Conservation (phyloP, 2,888 invertebrate genomes). For the Drosophila colorata region DNA sequence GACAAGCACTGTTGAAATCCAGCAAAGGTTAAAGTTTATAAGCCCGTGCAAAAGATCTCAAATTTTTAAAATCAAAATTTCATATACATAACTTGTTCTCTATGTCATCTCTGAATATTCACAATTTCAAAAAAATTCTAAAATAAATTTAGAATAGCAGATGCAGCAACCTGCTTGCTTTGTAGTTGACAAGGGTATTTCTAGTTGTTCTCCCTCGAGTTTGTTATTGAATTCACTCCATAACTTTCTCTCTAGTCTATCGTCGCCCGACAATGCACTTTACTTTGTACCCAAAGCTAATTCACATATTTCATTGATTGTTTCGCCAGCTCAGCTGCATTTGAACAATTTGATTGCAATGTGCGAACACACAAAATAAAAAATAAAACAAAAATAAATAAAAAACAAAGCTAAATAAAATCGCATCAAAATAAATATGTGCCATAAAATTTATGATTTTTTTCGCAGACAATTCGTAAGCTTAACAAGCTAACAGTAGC, state of each 20-base stretch:
- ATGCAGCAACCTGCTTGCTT: too few relatives aligned
- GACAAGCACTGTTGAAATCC: too few relatives aligned
- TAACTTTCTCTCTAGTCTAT: neutral
- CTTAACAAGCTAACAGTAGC: slow-evolving; percentile 56
- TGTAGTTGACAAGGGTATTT: neutral
- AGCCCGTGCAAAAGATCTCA: too few relatives aligned
- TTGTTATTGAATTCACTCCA: too few relatives aligned
- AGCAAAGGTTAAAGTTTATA: too few relatives aligned
- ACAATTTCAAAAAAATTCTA: too few relatives aligned
- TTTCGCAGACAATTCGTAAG: slow-evolving; percentile 69
- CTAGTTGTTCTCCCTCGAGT: neutral
- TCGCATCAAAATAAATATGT: slow-evolving; percentile 57
- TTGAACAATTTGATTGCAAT: slow-evolving; percentile 39
- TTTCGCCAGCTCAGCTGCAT: slow-evolving; percentile 39
- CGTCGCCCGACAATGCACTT: neutral
- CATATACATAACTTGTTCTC: too few relatives aligned
- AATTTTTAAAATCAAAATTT: too few relatives aligned
- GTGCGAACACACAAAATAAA: slow-evolving; percentile 13
- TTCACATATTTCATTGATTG: neutral
- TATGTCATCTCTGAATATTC: too few relatives aligned
- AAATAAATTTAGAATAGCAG: neutral
- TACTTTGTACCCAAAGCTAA: neutral
- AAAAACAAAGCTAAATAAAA: slow-evolving; percentile 38
- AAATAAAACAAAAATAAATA: slow-evolving; percentile 32
- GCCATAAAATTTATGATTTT: slow-evolving; percentile 57